A percentile compares a stretch with the other conserved stretches of the same genome.
Evolutionary conservation across 2,888 invertebrate species (phyloP).

Genomic region (Apotomis capreana): DNA sequence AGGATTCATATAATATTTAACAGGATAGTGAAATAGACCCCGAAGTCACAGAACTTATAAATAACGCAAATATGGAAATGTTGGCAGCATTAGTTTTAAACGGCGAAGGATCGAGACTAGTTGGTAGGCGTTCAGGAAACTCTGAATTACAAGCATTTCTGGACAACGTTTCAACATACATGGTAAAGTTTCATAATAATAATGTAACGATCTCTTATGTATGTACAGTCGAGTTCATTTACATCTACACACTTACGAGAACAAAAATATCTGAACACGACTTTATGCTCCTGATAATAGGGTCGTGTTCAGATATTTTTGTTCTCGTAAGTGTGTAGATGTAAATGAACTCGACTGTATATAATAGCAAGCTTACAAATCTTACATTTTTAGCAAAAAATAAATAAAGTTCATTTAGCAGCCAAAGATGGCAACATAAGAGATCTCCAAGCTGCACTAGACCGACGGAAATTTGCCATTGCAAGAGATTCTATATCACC

Average conservation of each 20-base stretch:
- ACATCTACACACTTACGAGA: too few relatives aligned
- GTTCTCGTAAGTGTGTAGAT: too few relatives aligned
- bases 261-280: too few relatives aligned
- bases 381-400: slow-evolving; percentile 88
- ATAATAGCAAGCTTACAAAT: not conserved
- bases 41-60: slow-evolving; percentile 86
- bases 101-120: slow-evolving; percentile 91
- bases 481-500: slow-evolving; percentile 93
- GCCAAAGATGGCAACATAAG: slow-evolving; percentile 92
- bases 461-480: slow-evolving; percentile 95
- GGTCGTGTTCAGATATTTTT: too few relatives aligned
- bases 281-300: too few relatives aligned
- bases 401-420: slow-evolving; percentile 93
- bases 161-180: slow-evolving; percentile 93
- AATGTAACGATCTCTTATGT: not conserved
- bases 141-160: slow-evolving; percentile 93
- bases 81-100: slow-evolving; percentile 94
- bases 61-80: slow-evolving; percentile 93
- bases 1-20: slow-evolving; percentile 45
- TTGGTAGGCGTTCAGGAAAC: slow-evolving; percentile 87
- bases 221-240: too few relatives aligned
- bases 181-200: slow-evolving; percentile 84
- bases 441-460: slow-evolving; percentile 92
- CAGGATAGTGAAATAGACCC: slow-evolving; percentile 84
- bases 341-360: too few relatives aligned